Conservation (phyloP, 2,113 vertebrate genomes). For the Amphilophus citrinellus region DNA sequence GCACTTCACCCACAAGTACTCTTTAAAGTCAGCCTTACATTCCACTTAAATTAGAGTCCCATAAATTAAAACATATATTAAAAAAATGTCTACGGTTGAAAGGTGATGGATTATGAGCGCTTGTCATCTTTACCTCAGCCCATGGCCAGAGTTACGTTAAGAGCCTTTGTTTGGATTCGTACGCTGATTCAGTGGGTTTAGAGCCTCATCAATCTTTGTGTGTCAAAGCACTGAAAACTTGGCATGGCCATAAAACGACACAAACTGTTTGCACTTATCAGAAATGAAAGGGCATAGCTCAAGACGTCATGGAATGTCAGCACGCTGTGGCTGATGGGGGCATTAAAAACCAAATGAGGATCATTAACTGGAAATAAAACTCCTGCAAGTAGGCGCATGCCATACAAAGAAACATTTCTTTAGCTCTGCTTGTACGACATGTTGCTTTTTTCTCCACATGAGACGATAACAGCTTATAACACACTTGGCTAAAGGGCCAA, state of each 20-base stretch:
- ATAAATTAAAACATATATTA: constrained; percentile 32
- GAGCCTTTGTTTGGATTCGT: constrained; percentile 22
- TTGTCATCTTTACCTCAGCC: constrained; percentile 44
- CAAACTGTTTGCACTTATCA: constrained; percentile 65
- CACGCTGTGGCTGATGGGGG: constrained; percentile 26
- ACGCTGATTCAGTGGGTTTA: constrained; percentile 28
- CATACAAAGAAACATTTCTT: constrained; percentile 27
- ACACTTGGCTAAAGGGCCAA: neutral
- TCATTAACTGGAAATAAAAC: constrained; percentile 65
- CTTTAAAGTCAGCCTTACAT: constrained; percentile 26
- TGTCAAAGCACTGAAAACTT: constrained; percentile 72
- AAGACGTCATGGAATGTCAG: constrained; percentile 51
- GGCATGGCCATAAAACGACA: constrained; percentile 54
- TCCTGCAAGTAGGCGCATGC: constrained; percentile 11
- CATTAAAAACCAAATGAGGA: constrained; percentile 52
- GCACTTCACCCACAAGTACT: constrained; percentile 38
- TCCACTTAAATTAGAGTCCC: constrained; percentile 34
- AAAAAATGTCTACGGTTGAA: constrained; percentile 13
- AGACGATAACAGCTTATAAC: constrained; percentile 18
- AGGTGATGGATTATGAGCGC: constrained; percentile 40
- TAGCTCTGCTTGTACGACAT: neutral
- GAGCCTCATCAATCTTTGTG: constrained; percentile 63
- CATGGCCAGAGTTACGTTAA: constrained; percentile 37
- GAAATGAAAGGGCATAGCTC: constrained; percentile 62
- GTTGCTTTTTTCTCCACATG: neutral